Base-by-base conservation (phyloP, 2,797 vertebrate genomes). In the Pseudochaenichthys georgianus region DNA sequence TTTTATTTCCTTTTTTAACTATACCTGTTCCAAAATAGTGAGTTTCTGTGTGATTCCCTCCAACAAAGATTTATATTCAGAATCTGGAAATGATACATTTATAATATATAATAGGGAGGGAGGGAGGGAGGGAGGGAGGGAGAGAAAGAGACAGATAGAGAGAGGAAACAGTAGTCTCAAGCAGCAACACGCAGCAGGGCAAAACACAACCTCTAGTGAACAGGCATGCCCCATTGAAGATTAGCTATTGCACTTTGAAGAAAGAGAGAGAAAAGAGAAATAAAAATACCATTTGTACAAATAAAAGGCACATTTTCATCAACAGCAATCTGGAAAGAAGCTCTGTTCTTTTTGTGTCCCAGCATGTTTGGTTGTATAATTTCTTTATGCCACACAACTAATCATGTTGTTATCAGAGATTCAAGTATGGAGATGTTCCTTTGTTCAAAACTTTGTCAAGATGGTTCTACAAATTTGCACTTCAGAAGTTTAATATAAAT, bases 241-340 rank as follows among this genome's bases (percentile, higher is more conserved):
- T 88, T 89, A 87, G 83, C 91, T 91, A 91, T 94, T 94, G 94
- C 81, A 92, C 86, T 82, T 78, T 89, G 83, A 89, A 90, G 85
- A 83, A 73, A 88, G 46, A 82, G 65, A 87, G 58, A 84, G 60
- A 81, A 64, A 50, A 79, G 50, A 74, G 48, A 88, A 84, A 84
- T 68, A 83, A 91, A 54, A 72, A 64, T 60, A 77, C 48, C 8
- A 81, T 78, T 89, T 60, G 78, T 92, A 84, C 71, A 90, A 82
- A 93, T 87, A 85, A 94, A 96, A 96, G 92, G 93, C 92, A 95
- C 89, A 80, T 93, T 94, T 94, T 92, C 72, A 78, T 87, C 72
- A 87, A 93, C 90, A 88, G 74, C 93, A 94, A 89, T 88, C 81
- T 85, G 81, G 68, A 89, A 81, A 91, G 83, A 90, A 82, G 77